phyloP scores from a whole-genome alignment of 92 coral and sea anemone species.

The Ricordea florida region DNA sequence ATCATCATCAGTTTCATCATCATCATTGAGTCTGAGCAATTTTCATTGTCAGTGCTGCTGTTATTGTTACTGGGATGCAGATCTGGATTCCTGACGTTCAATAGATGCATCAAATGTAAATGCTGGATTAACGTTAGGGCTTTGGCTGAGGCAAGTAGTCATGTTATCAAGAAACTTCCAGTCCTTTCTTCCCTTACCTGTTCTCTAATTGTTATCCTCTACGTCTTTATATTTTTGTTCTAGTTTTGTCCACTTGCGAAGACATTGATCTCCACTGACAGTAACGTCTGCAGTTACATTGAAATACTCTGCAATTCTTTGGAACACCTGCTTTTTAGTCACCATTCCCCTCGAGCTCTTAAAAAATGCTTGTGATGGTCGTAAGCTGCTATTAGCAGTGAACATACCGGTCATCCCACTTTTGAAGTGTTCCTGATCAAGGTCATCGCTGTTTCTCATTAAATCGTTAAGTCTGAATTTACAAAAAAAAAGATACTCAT shows the following conservation, averaged over 20 bases:
- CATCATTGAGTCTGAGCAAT: not conserved
- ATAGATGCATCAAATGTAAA: constrained; percentile 18
- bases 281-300: constrained; percentile 11
- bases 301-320: constrained; percentile 33
- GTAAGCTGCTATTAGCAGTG: not conserved
- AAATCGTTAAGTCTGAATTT: no score
- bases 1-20: not conserved
- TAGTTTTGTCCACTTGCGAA: constrained; percentile 42
- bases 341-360: not conserved
- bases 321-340: constrained; percentile 13
- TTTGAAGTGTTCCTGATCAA: no score
- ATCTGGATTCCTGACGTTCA: no score
- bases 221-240: constrained; percentile 40
- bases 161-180: constrained; percentile 26
- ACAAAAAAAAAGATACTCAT: no score
- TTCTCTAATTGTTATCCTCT: constrained; percentile 29
- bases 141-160: constrained; percentile 21
- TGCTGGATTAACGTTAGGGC: constrained; percentile 4
- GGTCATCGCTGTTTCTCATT: no score
- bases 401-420: constrained; percentile 7
- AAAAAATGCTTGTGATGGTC: constrained; percentile 1
- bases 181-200: constrained; percentile 25
- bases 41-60: not conserved
- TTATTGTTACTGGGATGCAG: not conserved
- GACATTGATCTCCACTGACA: constrained; percentile 46